Base-by-base conservation (phyloP, 2,888 invertebrate species). In the Amblyteles armatorius region DNA sequence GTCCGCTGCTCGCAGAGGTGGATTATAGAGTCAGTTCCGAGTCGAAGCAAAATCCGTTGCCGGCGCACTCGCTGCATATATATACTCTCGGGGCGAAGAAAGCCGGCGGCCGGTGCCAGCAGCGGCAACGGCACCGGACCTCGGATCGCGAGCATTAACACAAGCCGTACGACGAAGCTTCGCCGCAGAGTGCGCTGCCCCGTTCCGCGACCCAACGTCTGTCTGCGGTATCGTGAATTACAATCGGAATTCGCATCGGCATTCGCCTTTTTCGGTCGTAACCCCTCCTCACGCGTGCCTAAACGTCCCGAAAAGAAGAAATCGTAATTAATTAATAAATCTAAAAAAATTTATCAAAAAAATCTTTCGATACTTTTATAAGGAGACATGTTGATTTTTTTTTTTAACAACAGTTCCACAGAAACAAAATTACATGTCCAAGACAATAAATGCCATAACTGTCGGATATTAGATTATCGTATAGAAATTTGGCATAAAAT, bases 141-240 rank as follows among this genome's bases (percentile, higher is more conserved):
- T 69, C 63, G 79, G 63, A 52, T 69, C 63, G 33, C 68, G 73
- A 77, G 80, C 82, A 87, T 88, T 87, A 86, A 86, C 77, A 55
- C 55, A 57, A 16, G 63, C 55, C 69, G 82, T 76, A 19, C 55
- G 81, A 83, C 74, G 79, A 44, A 73, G 63, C 68, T 83, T 78
- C 76, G 82, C 87, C 84, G 85, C 87, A 85, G 67, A 86, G 63
- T 74, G 60, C 73, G 73, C 60, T 83, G 76, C 67, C 71, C 60
- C 68, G 16, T 68, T 79, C 68, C 63, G 22, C 63, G 29, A 6
- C 33, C 40, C 40, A 36, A 19, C 16, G 57, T 26, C 19, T 69
- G 68, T 86, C 73, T 86, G 88, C 80, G 89, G 89, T 86, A 85
- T 87, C 86, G 84, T 52, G 69, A 87, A 88, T 87, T 87, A 87